These are phyloP conservation scores for Dicrostonyx torquatus DNA, from an alignment of 2,797 vertebrate genomes.

Conservation along the genomic window DNA sequence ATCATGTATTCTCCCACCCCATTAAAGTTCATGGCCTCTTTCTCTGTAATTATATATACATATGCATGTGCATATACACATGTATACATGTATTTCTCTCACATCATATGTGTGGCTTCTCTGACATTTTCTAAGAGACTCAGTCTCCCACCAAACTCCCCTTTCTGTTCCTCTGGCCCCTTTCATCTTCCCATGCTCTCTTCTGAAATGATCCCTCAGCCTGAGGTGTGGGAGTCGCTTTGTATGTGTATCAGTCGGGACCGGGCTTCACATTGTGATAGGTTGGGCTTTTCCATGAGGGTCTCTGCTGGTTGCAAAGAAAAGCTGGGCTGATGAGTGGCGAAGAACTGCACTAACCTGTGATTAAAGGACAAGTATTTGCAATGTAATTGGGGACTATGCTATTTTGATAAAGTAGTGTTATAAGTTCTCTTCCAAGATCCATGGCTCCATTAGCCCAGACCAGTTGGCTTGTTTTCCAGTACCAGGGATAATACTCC, in stretches of 20 bases:
- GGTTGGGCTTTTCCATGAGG: not conserved
- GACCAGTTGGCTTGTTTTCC: not conserved
- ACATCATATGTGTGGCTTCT: not conserved
- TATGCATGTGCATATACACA: not conserved
- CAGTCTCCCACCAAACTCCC: not conserved
- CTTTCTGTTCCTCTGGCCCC: not conserved
- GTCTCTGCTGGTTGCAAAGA: not conserved
- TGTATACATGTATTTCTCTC: not conserved
- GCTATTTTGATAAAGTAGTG: too few species aligned
- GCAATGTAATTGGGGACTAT: too few species aligned
- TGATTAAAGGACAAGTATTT: too few species aligned
- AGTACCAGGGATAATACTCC: too few species aligned
- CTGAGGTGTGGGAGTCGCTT: too few species aligned
- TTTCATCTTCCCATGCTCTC: not conserved
- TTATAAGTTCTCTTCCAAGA: not conserved
- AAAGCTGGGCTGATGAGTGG: not conserved
- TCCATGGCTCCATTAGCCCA: not conserved
- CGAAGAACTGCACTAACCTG: not conserved
- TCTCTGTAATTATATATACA: not conserved
- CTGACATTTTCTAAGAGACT: not conserved
- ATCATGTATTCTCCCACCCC: not conserved
- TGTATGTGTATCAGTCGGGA: not conserved
- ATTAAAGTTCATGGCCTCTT: not conserved
- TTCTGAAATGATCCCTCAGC: not conserved
- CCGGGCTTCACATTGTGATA: not conserved